Evolutionary conservation across 1,140 invertebrate genomes (phyloP).

Genomic region (Oreohelix idahoensis): DNA sequence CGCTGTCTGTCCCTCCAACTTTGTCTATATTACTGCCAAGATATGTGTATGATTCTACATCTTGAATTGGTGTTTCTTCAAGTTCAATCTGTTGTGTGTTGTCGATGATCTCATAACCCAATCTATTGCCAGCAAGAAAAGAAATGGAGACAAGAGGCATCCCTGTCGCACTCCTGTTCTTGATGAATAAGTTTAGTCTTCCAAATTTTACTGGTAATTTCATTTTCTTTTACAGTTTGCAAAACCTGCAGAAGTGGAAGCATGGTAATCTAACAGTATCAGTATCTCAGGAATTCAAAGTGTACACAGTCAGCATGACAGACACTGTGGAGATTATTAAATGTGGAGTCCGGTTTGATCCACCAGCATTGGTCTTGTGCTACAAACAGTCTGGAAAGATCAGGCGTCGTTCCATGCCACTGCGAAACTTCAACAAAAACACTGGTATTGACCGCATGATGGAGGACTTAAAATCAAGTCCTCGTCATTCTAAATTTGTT

Average conservation of each 20-base stretch:
- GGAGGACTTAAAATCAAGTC: constrained; percentile 57
- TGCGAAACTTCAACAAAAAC: constrained; percentile 68
- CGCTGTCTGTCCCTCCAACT: too few relatives aligned
- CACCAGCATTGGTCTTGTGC: constrained; percentile 69
- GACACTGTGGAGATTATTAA: constrained; percentile 50
- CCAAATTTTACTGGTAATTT: too few relatives aligned
- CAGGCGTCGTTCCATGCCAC: constrained; percentile 69
- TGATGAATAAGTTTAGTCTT: too few relatives aligned
- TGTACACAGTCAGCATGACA: constrained; percentile 13
- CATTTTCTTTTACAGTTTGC: not conserved
- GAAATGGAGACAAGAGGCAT: too few relatives aligned
- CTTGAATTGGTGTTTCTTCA: too few relatives aligned
- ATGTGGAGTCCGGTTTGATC: constrained; percentile 71
- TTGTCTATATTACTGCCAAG: too few relatives aligned
- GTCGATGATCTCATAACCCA: too few relatives aligned
- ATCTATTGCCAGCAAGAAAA: too few relatives aligned
- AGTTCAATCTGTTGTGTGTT: too few relatives aligned
- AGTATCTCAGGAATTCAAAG: not conserved
- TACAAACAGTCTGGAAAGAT: constrained; percentile 65
- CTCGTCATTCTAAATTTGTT: constrained; percentile 65
- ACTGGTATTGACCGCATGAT: constrained; percentile 58
- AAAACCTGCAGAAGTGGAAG: not conserved
- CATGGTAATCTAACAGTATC: not conserved
- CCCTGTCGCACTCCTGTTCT: too few relatives aligned
- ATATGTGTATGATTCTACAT: too few relatives aligned